Base-by-base conservation (phyloP, 2,113 vertebrate species). In the Asarcornis scutulata region DNA sequence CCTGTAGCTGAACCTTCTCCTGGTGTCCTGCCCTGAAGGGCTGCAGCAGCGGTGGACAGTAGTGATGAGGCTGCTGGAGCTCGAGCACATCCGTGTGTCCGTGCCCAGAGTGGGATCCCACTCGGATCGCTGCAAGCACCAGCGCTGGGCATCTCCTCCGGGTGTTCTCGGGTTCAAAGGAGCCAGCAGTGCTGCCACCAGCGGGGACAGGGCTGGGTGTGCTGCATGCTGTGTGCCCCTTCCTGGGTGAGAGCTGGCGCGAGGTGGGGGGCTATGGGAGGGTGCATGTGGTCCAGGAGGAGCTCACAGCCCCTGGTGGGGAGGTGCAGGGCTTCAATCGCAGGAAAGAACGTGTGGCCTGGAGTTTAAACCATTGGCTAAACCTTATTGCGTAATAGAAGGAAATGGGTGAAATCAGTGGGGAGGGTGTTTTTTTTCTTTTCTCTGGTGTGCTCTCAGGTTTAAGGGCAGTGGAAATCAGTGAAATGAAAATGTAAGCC, bases 351-450 rank as follows among this genome's bases (percentile, higher is more conserved):
- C 0, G 0, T 48, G 72, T 21, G 64, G 58, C 80, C 56, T 44
- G 4, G 32, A 38, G 59, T 23, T 86, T 20, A 60, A 60, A 23
- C 31, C 36, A 23, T 53, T 4, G 2, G 8, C 74, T 93, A 66
- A 68, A 44, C 34, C 7, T 76, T 52, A 14, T 55, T 76, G 12
- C 13, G 6, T 14, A n/a, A 11, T 79, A 17, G 78, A 79, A 94
- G 90, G 69, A 87, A 91, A 93, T 32, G 62, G 23, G 55, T 89
- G 78, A 85, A 90, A 62, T 40, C 44, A 38, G 27, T 34, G 36
- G 53, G 90, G 67, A 27, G 44, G 44, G 46, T 48, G 46, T 13
- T 13, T 64, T 36, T 59, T 74, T 58, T 29, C 38, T 59, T 10
- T 63, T 48, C 60, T 16, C 36, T 55, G 7, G 53, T 31, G 44